Percentiles rank a stretch among this genome's conserved stretches.
These are phyloP conservation scores for Leptura quadrifasciata DNA, from an alignment of 2,888 invertebrate genomes.

Conservation along the genomic window DNA sequence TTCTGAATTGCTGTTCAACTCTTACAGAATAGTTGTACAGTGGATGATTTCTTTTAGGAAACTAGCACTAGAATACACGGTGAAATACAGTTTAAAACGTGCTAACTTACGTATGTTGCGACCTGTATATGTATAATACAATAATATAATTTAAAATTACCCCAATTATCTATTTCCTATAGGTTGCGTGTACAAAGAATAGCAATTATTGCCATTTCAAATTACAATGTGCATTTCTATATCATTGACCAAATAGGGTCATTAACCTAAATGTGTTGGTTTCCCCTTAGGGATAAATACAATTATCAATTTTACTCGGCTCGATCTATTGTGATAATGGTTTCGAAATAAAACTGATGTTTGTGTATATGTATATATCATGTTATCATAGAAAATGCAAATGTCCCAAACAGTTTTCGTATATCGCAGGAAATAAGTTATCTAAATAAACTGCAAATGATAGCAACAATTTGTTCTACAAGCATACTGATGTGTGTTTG, in stretches of 20 bases:
- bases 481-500: not conserved
- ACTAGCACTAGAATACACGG: no score
- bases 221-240: not conserved
- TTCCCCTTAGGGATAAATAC: slow-evolving; percentile 13
- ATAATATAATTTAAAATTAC: not conserved
- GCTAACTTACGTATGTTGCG: no score
- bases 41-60: no score
- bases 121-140: not conserved
- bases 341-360: slow-evolving; percentile 13
- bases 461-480: slow-evolving; percentile 4
- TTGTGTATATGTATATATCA: not conserved
- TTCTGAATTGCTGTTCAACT: no score
- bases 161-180: not conserved
- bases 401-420: slow-evolving; percentile 19
- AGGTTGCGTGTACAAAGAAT: not conserved
- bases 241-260: slow-evolving; percentile 15
- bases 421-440: slow-evolving; percentile 29
- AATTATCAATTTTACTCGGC: slow-evolving; percentile 26
- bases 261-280: slow-evolving; percentile 12
- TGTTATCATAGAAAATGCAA: slow-evolving; percentile 23
- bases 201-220: not conserved
- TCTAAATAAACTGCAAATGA: slow-evolving; percentile 17
- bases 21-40: no score
- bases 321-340: not conserved
- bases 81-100: no score